These are phyloP conservation scores for Sylvicapra grimmia DNA, from an alignment of 2,113 vertebrate species.

Conservation along the genomic window DNA sequence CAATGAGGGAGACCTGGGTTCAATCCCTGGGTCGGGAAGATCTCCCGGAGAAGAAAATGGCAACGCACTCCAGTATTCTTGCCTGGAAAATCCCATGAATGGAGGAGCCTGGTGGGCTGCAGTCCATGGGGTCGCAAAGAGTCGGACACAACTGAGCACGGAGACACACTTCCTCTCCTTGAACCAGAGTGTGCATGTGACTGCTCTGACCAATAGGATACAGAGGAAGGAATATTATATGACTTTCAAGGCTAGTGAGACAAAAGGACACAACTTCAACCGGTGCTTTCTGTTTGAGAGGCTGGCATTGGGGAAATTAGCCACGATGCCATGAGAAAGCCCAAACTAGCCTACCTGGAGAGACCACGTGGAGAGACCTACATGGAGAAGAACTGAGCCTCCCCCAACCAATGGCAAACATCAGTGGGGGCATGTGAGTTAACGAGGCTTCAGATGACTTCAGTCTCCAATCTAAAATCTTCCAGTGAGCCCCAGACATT, in stretches of 20 bases:
- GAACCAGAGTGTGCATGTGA: neutral
- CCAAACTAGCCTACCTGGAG: neutral
- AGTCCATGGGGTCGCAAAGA: neutral
- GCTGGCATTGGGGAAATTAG: neutral
- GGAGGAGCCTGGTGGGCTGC: neutral
- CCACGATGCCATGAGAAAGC: neutral
- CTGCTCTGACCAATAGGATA: neutral
- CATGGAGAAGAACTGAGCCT: neutral
- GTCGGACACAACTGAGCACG: accelerated
- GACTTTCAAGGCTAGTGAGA: neutral
- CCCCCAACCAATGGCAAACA: neutral
- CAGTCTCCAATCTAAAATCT: neutral
- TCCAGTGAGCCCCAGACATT: neutral
- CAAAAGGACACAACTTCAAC: neutral
- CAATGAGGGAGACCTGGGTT: neutral
- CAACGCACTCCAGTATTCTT: neutral
- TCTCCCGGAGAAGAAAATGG: neutral
- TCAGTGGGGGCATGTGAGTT: neutral
- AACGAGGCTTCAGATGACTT: neutral
- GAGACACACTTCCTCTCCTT: neutral
- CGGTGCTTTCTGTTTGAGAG: neutral
- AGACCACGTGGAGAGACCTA: neutral
- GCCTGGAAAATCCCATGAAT: neutral
- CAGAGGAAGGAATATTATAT: neutral
- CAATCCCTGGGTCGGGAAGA: neutral